A percentile compares a stretch with the other conserved stretches of the same genome.
Evolutionary conservation across 2,113 vertebrate species (phyloP).

Genomic region (Sturnus vulgaris): DNA sequence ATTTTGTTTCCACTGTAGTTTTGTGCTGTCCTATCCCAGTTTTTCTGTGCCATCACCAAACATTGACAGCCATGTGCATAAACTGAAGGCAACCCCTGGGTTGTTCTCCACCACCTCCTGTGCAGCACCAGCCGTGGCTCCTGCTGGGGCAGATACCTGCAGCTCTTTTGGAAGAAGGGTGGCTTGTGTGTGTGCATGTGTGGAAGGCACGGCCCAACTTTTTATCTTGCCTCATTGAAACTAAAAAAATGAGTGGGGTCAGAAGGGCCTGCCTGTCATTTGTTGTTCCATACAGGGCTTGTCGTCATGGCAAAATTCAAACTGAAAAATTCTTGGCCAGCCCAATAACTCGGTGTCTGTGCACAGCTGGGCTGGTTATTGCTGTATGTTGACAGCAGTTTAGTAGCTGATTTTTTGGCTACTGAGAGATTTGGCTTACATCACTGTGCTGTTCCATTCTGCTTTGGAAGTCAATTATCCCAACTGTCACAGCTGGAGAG

Average conservation of each 20-base stretch:
- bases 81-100: neutral
- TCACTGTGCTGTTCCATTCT: neutral
- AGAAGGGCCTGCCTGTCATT: neutral
- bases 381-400: neutral
- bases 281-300: neutral
- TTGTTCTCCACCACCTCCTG: neutral
- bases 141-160: neutral
- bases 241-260: neutral
- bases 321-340: neutral
- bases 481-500: neutral
- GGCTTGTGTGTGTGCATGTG: too few species aligned
- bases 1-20: neutral
- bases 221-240: neutral
- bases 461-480: neutral
- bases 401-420: neutral
- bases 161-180: neutral
- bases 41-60: neutral
- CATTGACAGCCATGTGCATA: neutral
- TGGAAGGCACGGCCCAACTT: neutral
- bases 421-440: neutral
- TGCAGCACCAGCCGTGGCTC: neutral
- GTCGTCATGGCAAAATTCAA: neutral
- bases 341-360: neutral
- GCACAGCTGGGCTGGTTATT: neutral
- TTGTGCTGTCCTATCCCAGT: fast-evolving